A percentile compares a stretch with the other conserved stretches of the same genome.
Conservation (phyloP, 2,113 vertebrate genomes). For the Phylloscopus trochiloides region DNA sequence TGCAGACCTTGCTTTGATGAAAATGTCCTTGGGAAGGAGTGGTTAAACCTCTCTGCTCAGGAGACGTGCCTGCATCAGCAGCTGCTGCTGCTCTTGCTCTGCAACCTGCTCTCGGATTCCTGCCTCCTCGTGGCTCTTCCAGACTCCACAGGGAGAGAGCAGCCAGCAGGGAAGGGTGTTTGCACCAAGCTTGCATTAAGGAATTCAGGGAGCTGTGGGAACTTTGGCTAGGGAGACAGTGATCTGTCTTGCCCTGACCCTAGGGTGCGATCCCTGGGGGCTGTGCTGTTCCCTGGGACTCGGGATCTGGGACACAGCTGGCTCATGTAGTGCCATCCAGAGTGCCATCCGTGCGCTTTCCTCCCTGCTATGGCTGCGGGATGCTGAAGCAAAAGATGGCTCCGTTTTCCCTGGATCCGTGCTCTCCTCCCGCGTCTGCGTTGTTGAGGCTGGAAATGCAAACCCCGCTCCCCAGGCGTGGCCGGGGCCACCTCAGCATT, state of each 20-base stretch:
- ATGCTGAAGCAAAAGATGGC: background rate
- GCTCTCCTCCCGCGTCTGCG: rapidly evolving
- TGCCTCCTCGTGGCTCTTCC: background rate
- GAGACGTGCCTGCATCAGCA: background rate
- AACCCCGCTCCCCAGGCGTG: rapidly evolving
- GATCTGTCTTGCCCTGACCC: background rate
- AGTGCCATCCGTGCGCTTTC: rapidly evolving
- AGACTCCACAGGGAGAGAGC: background rate
- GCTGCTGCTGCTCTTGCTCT: background rate
- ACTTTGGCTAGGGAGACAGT: background rate
- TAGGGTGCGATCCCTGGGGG: background rate
- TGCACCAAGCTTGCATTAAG: background rate
- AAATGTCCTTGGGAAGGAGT: background rate
- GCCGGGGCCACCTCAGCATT: background rate
- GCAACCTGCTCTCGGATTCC: background rate
- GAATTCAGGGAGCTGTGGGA: background rate
- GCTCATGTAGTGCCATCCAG: rapidly evolving
- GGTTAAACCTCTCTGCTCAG: background rate
- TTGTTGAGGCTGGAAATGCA: background rate
- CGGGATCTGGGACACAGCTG: background rate
- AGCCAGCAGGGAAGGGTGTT: background rate
- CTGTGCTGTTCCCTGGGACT: background rate
- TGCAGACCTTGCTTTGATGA: constrained; percentile 18
- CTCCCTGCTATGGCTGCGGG: background rate
- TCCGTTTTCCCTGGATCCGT: rapidly evolving